phyloP scores from a whole-genome alignment of 2,797 vertebrate species.

The Sylvia borin region DNA sequence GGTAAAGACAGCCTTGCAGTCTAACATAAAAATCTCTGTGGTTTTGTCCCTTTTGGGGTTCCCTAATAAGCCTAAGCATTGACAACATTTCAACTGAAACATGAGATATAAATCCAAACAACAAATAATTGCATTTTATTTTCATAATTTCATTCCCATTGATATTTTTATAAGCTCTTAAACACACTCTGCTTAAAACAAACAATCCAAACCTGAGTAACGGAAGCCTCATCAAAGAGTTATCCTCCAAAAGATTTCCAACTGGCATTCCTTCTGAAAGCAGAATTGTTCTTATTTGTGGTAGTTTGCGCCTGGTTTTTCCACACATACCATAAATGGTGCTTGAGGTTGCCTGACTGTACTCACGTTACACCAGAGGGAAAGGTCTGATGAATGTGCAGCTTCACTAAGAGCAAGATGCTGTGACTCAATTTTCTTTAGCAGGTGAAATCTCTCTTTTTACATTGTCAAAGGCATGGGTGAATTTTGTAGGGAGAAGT shows the following conservation, averaged over 20 bases:
- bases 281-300: neutral
- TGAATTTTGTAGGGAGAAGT: neutral
- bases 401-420: neutral
- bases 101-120: neutral
- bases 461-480: neutral
- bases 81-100: neutral
- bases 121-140: neutral
- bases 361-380: neutral
- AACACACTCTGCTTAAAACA: neutral
- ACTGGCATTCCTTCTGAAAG: conserved; percentile 4
- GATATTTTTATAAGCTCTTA: neutral
- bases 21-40: neutral
- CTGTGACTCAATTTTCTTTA: neutral
- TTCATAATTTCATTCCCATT: neutral
- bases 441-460: neutral
- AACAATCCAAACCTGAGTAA: neutral
- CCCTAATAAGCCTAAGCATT: neutral
- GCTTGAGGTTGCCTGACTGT: neutral
- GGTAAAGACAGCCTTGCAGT: neutral
- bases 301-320: neutral
- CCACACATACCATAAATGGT: neutral
- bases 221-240: neutral
- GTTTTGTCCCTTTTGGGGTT: neutral
- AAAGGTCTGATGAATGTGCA: neutral
- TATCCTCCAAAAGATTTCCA: neutral